Percentiles rank a stretch among this genome's conserved stretches.
Conservation (phyloP, 2,797 vertebrate species). For the Enteromius trimaculatus region DNA sequence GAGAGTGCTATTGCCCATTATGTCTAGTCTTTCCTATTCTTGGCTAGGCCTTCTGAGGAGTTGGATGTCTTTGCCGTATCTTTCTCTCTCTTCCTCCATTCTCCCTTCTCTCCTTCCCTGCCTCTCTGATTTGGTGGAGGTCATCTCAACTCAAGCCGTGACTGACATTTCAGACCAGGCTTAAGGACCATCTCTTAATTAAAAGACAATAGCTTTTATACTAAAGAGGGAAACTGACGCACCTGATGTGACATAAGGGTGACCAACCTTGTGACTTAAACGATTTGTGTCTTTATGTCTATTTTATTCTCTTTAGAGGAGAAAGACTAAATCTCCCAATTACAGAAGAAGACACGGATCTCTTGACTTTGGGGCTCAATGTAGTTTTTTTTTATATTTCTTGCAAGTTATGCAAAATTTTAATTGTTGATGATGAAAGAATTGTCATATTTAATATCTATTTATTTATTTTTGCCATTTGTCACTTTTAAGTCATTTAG, state of each 20-base stretch:
- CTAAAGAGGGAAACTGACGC: conserved; percentile 62
- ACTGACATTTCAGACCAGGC: conserved; percentile 76
- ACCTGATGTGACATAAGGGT: conserved; percentile 68
- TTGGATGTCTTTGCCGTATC: conserved; percentile 38
- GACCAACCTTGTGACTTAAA: conserved; percentile 63
- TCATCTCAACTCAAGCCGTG: conserved; percentile 73
- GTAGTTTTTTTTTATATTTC: not conserved
- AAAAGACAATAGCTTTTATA: conserved; percentile 73
- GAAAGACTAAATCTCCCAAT: not conserved
- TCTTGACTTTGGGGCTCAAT: not conserved
- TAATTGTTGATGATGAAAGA: not conserved
- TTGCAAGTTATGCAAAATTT: not conserved
- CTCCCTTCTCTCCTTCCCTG: conserved; percentile 42
- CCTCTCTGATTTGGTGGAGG: conserved; percentile 68
- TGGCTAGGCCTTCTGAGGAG: conserved; percentile 43
- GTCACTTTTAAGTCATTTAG: not conserved
- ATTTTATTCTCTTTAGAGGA: conserved; percentile 8
- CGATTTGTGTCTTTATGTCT: conserved; percentile 52
- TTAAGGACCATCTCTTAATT: conserved; percentile 80
- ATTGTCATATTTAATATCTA: not conserved
- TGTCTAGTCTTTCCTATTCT: conserved; percentile 57
- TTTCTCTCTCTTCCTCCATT: conserved; percentile 19
- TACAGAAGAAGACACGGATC: not conserved
- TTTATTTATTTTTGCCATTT: not conserved
- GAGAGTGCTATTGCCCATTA: conserved; percentile 53